These are phyloP conservation scores for Calameuta pallipes DNA, from an alignment of 2,888 invertebrate species.

Conservation along the genomic window DNA sequence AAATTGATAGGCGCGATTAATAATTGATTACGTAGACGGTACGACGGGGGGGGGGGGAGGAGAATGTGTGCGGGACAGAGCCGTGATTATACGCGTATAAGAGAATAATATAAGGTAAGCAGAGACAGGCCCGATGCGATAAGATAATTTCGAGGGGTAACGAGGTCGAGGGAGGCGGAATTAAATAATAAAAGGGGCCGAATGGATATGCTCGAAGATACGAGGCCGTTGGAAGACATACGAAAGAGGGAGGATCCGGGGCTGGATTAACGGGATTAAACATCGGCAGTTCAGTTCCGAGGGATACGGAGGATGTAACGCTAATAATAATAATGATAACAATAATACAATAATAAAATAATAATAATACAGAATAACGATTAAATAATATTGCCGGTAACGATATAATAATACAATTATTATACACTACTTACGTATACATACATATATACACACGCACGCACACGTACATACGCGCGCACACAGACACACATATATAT, in stretches of 20 bases:
- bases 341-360: slow-evolving; percentile 42
- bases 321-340: slow-evolving; percentile 38
- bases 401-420: slow-evolving; percentile 37
- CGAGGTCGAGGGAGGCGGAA: background rate
- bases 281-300: slow-evolving; percentile 18
- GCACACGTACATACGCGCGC: slow-evolving; percentile 26
- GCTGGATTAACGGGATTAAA: slow-evolving; percentile 12
- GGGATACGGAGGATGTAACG: background rate
- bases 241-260: background rate
- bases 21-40: background rate
- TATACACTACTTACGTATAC: slow-evolving; percentile 23
- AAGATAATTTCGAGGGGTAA: background rate
- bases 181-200: background rate
- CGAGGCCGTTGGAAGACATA: background rate
- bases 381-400: slow-evolving; percentile 36
- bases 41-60: background rate
- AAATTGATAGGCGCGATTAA: background rate
- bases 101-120: background rate
- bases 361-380: slow-evolving; percentile 29
- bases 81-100: background rate
- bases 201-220: background rate
- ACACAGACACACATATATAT: background rate
- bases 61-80: background rate
- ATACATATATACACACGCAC: slow-evolving; percentile 26
- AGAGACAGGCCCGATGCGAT: background rate